These are phyloP conservation scores for Caenorhabditis inopinata DNA, from an alignment of 1,140 invertebrate genomes.

Conservation along the genomic window DNA sequence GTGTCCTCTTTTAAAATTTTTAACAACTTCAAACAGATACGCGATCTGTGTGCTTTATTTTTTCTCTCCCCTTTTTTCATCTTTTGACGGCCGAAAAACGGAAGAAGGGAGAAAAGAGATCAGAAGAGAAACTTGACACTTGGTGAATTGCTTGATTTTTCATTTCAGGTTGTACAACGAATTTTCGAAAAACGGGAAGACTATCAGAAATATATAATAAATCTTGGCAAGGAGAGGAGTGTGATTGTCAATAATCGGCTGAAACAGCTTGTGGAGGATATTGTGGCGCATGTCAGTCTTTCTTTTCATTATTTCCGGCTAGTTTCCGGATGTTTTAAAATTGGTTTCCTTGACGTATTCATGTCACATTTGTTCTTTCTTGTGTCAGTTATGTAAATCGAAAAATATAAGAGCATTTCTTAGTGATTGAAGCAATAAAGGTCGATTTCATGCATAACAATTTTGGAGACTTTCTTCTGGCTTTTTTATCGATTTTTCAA, in stretches of 20 bases:
- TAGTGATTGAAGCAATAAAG: no score
- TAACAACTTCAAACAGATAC: not conserved
- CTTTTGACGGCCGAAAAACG: constrained; percentile 13
- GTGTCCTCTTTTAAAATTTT: not conserved
- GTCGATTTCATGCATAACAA: no score
- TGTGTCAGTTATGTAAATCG: no score
- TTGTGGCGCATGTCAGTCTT: constrained; percentile 57
- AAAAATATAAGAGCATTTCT: no score
- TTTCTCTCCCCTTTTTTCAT: not conserved
- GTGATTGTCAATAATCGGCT: constrained; percentile 52
- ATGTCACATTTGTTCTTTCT: not conserved
- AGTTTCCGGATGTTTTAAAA: not conserved
- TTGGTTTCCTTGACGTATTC: not conserved
- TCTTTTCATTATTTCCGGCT: not conserved
- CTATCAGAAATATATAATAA: constrained; percentile 55
- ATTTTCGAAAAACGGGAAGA: constrained; percentile 59
- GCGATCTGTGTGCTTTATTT: constrained; percentile 22
- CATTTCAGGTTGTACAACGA: constrained; percentile 55
- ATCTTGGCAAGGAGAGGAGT: constrained; percentile 59
- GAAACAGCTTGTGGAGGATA: constrained; percentile 58
- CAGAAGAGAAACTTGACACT: not conserved
- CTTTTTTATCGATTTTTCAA: no score
- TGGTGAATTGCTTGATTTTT: not conserved
- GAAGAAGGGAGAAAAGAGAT: not conserved
- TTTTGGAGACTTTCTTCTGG: no score